Percentiles rank a stretch among this genome's conserved stretches.
phyloP scores from a whole-genome alignment of 2,888 invertebrate species.

The Noctua janthina region DNA sequence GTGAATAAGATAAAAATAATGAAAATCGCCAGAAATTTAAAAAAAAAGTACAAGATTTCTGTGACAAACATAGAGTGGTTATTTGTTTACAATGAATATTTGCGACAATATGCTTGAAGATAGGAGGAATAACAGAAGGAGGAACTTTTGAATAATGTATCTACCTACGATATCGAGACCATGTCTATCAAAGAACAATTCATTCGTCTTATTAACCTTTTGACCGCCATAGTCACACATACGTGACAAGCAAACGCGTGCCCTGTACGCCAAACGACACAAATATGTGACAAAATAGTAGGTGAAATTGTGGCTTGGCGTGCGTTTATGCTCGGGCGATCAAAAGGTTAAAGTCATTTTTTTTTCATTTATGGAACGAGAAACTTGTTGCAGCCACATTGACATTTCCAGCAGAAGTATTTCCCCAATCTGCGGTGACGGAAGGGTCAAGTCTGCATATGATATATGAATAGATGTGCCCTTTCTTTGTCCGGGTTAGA shows the following conservation, averaged over 20 bases:
- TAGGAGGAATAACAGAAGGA: too few relatives aligned
- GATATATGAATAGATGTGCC: conserved; percentile 86
- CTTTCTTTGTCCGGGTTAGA: conserved; percentile 82
- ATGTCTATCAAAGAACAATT: neutral
- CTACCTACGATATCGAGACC: too few relatives aligned
- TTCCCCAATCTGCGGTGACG: conserved; percentile 67
- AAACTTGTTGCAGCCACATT: neutral
- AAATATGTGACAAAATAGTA: too few relatives aligned
- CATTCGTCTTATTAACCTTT: neutral
- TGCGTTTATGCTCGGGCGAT: too few relatives aligned
- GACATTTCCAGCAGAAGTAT: conserved; percentile 42
- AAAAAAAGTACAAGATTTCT: neutral
- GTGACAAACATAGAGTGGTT: neutral
- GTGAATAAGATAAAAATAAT: neutral
- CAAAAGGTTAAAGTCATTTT: too few relatives aligned
- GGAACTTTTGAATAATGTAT: too few relatives aligned
- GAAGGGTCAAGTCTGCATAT: conserved; percentile 88
- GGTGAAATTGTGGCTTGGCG: too few relatives aligned
- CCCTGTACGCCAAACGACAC: too few relatives aligned
- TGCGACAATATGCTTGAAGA: neutral
- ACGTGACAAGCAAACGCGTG: too few relatives aligned
- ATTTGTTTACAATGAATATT: neutral
- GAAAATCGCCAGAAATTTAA: neutral
- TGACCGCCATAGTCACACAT: too few relatives aligned
- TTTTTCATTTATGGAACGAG: neutral